These are phyloP conservation scores for Lycorma delicatula DNA, from an alignment of 1,140 invertebrate genomes.

Conservation along the genomic window DNA sequence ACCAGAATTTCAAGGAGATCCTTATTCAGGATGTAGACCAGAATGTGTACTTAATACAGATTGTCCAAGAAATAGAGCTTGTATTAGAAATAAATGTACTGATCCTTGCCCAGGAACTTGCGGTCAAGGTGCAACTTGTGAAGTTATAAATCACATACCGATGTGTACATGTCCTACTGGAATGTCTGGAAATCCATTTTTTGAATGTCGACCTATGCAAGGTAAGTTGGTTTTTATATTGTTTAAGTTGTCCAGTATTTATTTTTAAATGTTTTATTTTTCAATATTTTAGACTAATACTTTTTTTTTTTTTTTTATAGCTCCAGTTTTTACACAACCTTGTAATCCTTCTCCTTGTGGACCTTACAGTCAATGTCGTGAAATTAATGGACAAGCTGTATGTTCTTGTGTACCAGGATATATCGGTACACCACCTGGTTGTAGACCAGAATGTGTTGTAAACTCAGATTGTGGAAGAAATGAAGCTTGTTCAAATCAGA, in stretches of 20 bases:
- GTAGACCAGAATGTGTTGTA: conserved; percentile 52
- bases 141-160: conserved; percentile 60
- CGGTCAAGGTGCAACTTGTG: conserved; percentile 57
- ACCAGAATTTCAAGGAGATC: conserved; percentile 52
- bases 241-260: no score
- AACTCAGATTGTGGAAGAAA: conserved; percentile 49
- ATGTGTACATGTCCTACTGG: conserved; percentile 58
- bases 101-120: conserved; percentile 67
- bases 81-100: conserved; percentile 61
- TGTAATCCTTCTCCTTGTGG: conserved; percentile 65
- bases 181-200: conserved; percentile 61
- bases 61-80: conserved; percentile 54
- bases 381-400: conserved; percentile 47
- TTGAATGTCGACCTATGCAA: conserved; percentile 46
- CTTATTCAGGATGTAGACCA: conserved; percentile 51
- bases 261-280: not conserved
- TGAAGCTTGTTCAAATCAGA: conserved; percentile 48
- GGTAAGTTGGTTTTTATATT: no score
- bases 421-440: conserved; percentile 50
- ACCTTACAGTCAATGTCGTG: conserved; percentile 53
- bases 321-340: conserved; percentile 38
- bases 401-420: conserved; percentile 53
- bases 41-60: conserved; percentile 56
- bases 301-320: not conserved
- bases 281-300: not conserved